A percentile compares a stretch with the other conserved stretches of the same genome.
Conservation (phyloP, 2,888 invertebrate species). For the Chouioia cunea region DNA sequence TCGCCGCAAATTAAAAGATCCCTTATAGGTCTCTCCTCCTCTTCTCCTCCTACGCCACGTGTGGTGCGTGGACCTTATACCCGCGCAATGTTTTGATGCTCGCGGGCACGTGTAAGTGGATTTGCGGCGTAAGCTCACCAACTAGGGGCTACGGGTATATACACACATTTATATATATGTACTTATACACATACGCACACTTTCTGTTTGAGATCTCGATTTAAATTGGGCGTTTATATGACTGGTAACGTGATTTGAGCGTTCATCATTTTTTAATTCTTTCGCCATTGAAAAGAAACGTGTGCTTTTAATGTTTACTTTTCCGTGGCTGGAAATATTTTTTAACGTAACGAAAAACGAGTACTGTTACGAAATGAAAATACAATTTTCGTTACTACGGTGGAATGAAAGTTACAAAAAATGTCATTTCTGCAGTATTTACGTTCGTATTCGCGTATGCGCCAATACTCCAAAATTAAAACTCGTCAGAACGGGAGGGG, state of each 20-base stretch:
- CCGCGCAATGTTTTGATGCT: conserved; percentile 22
- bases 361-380: neutral
- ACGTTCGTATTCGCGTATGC: conserved; percentile 1
- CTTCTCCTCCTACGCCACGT: conserved; percentile 14
- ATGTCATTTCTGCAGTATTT: conserved; percentile 18
- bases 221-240: no score
- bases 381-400: neutral
- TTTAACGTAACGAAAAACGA: neutral
- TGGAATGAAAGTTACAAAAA: no score
- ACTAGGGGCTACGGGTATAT: no score
- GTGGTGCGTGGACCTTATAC: conserved; percentile 21
- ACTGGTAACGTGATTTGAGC: no score
- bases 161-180: no score
- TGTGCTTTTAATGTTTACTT: no score
- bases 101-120: conserved; percentile 47
- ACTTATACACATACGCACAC: no score
- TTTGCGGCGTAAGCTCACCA: conserved; percentile 31
- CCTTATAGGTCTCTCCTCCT: conserved; percentile 43
- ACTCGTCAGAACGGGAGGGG: conserved; percentile 46
- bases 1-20: conserved; percentile 68
- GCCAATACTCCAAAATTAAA: conserved; percentile 61
- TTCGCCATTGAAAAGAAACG: no score
- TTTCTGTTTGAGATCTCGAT: no score
- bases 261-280: neutral
- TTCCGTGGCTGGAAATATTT: neutral